Conservation (phyloP, 2,797 vertebrate species). For the Lerista edwardsae region DNA sequence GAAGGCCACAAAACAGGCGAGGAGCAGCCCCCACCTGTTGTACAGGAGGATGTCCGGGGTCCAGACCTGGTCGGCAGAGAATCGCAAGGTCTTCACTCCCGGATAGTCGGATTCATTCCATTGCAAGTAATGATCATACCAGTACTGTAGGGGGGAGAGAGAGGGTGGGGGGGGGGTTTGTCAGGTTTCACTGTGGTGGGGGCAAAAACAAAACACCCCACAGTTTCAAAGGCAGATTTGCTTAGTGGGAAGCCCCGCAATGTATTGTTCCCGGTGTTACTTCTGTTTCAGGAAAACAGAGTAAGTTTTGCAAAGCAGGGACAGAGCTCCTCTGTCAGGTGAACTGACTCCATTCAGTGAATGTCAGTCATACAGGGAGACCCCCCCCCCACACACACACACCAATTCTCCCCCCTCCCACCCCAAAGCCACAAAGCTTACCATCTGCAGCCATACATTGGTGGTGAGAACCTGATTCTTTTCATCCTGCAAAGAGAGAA, state of each 20-base stretch:
- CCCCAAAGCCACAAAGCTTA: not conserved
- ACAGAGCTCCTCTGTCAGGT: not conserved
- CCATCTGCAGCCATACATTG: conserved; percentile 39
- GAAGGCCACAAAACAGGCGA: no score
- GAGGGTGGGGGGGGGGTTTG: not conserved
- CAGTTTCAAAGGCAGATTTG: no score
- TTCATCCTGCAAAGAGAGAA: not conserved
- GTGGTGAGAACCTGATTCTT: conserved; percentile 33
- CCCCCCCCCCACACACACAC: no score
- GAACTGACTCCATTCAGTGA: not conserved
- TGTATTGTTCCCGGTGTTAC: no score
- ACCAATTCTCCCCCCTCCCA: no score
- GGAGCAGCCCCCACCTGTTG: conserved; percentile 79
- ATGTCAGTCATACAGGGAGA: not conserved
- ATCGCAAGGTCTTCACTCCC: conserved; percentile 83
- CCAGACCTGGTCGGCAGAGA: conserved; percentile 84
- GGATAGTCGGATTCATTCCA: conserved; percentile 83
- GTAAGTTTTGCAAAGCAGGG: not conserved
- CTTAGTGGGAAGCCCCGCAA: no score
- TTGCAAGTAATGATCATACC: conserved; percentile 83
- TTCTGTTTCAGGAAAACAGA: not conserved
- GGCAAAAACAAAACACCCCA: no score
- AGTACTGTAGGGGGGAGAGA: conserved; percentile 67
- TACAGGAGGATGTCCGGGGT: conserved; percentile 87
- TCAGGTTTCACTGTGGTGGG: no score